A percentile compares a stretch with the other conserved stretches of the same genome.
Evolutionary conservation across 2,888 invertebrate species (phyloP).

Genomic region (Arrhopalites spinosus): DNA sequence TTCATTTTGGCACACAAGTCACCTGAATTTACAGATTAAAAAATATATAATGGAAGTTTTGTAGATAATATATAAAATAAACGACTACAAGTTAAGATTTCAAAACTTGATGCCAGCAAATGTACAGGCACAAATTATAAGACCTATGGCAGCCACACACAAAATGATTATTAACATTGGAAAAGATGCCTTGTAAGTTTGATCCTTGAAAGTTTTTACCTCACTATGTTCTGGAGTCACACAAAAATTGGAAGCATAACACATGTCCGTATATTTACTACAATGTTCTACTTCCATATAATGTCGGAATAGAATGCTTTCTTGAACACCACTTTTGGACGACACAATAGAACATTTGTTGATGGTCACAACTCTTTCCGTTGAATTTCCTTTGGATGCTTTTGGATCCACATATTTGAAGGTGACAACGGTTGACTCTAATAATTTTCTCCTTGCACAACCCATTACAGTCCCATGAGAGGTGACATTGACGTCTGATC

Average conservation of each 20-base stretch:
- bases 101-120: slow-evolving; percentile 42
- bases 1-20: no score
- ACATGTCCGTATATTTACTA: slow-evolving; percentile 45
- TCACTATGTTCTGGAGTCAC: slow-evolving; percentile 42
- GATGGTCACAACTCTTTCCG: slow-evolving; percentile 12
- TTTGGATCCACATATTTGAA: slow-evolving; percentile 19
- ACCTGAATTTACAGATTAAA: no score
- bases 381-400: neutral
- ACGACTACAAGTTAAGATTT: no score
- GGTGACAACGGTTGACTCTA: slow-evolving; percentile 28
- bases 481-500: slow-evolving; percentile 13
- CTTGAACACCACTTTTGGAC: slow-evolving; percentile 15
- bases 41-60: no score
- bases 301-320: slow-evolving; percentile 39
- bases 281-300: slow-evolving; percentile 51
- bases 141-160: slow-evolving; percentile 23
- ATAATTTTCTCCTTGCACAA: slow-evolving; percentile 45
- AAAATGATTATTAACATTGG: slow-evolving; percentile 23
- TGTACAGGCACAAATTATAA: slow-evolving; percentile 33
- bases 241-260: slow-evolving; percentile 45
- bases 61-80: no score
- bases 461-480: slow-evolving; percentile 52
- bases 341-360: slow-evolving; percentile 23
- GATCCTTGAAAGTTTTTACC: slow-evolving; percentile 41
- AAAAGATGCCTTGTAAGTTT: slow-evolving; percentile 12